phyloP scores from a whole-genome alignment of 2,888 invertebrate species.

The Cacoxenus indagator region DNA sequence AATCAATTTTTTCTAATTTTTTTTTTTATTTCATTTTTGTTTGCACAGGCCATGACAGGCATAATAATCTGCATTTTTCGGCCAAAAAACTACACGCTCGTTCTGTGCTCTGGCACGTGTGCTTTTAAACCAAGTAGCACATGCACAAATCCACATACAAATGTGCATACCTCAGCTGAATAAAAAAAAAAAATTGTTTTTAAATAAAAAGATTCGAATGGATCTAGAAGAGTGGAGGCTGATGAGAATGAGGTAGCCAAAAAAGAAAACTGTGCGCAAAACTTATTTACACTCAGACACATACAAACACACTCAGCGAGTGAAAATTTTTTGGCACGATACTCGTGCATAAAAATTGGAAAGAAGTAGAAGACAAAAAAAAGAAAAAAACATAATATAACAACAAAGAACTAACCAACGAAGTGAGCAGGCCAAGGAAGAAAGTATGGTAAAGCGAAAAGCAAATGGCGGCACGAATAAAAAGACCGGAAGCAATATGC shows the following conservation, averaged over 20 bases:
- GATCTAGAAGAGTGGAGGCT: not conserved
- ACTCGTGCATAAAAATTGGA: constrained; percentile 6
- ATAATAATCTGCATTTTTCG: constrained; percentile 43
- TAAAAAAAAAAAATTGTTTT: not conserved
- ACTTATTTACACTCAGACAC: constrained; percentile 24
- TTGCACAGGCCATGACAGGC: constrained; percentile 40
- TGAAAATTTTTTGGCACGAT: constrained; percentile 22
- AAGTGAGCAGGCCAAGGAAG: constrained; percentile 16
- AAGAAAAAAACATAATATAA: too few species aligned
- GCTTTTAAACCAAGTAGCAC: not conserved
- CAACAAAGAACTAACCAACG: too few species aligned
- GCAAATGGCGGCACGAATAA: constrained; percentile 42
- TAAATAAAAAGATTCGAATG: not conserved
- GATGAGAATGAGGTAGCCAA: constrained; percentile 7
- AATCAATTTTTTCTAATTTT: too few species aligned
- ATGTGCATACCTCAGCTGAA: constrained; percentile 1
- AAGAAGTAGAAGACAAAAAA: too few species aligned
- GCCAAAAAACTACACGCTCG: not conserved
- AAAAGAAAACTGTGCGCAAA: constrained; percentile 22
- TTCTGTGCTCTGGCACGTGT: not conserved
- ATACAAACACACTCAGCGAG: constrained; percentile 25
- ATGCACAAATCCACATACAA: constrained; percentile 15
- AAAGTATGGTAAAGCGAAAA: constrained; percentile 37
- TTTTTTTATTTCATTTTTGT: too few species aligned
- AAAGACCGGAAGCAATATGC: constrained; percentile 59